These are phyloP conservation scores for Philotrypesis tridentata DNA, from an alignment of 1,140 invertebrate genomes.

Conservation along the genomic window DNA sequence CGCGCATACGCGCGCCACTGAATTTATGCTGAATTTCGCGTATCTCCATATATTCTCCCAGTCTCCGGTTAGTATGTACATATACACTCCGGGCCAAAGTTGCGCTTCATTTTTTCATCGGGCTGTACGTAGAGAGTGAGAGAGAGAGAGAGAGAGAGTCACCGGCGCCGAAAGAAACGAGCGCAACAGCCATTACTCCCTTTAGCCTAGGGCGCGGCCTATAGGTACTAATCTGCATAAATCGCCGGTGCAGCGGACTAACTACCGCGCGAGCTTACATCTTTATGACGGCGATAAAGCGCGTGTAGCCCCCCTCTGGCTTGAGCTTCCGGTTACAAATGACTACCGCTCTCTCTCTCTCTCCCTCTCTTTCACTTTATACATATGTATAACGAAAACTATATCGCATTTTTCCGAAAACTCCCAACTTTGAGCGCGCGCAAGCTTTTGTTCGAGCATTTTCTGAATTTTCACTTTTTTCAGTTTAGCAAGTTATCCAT, in stretches of 20 bases:
- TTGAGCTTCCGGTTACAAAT: slow-evolving; percentile 62
- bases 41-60: neutral
- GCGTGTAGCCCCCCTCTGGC: slow-evolving; percentile 20
- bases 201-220: neutral
- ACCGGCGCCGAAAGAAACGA: neutral
- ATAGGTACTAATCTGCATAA: slow-evolving; percentile 61
- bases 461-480: too few relatives aligned
- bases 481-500: too few relatives aligned
- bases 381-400: slow-evolving; percentile 52
- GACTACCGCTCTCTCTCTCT: slow-evolving; percentile 53
- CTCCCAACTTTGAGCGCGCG: too few relatives aligned
- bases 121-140: neutral
- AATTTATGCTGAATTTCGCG: slow-evolving; percentile 13
- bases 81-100: neutral
- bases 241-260: slow-evolving; percentile 47
- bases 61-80: too few relatives aligned
- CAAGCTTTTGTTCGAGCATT: too few relatives aligned
- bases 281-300: slow-evolving; percentile 65
- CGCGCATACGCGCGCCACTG: neutral
- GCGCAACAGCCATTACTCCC: neutral
- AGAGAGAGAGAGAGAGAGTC: too few relatives aligned
- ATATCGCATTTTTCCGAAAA: slow-evolving; percentile 52
- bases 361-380: too few relatives aligned
- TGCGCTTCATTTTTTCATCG: slow-evolving; percentile 2
- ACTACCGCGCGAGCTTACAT: slow-evolving; percentile 48